A percentile compares a stretch with the other conserved stretches of the same genome.
Evolutionary conservation across 2,797 vertebrate genomes (phyloP).

Genomic region (Gila robusta): DNA sequence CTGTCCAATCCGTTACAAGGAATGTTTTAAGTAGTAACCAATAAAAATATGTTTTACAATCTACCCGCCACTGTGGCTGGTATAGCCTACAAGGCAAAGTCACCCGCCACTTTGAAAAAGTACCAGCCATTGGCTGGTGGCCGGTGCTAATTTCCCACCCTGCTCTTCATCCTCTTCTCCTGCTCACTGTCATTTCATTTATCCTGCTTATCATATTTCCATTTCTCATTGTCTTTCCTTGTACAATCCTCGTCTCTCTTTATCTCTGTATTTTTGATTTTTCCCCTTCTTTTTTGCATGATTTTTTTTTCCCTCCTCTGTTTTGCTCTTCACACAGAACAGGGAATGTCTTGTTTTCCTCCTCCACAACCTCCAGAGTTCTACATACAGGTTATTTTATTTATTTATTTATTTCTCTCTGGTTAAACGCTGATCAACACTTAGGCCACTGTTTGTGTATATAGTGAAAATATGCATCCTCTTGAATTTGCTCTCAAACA

Average conservation of each 20-base stretch:
- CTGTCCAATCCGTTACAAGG: no score
- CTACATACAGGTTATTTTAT: neutral
- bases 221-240: neutral
- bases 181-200: neutral
- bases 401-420: neutral
- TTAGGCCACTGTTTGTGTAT: neutral
- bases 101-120: no score
- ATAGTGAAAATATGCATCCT: neutral
- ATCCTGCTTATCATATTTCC: neutral
- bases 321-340: neutral
- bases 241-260: slow-evolving; percentile 12
- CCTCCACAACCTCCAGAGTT: neutral
- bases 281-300: slow-evolving; percentile 16
- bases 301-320: neutral
- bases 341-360: slow-evolving; percentile 23
- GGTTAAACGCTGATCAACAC: neutral
- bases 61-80: no score
- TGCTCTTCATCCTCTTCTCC: slow-evolving; percentile 5
- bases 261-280: slow-evolving; percentile 1
- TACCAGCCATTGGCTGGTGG: no score
- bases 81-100: no score
- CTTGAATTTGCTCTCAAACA: neutral
- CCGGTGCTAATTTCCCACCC: no score
- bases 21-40: no score
- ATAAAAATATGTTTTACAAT: no score